These are phyloP conservation scores for Montifringilla adamsi DNA, from an alignment of 2,113 vertebrate genomes.

Conservation along the genomic window DNA sequence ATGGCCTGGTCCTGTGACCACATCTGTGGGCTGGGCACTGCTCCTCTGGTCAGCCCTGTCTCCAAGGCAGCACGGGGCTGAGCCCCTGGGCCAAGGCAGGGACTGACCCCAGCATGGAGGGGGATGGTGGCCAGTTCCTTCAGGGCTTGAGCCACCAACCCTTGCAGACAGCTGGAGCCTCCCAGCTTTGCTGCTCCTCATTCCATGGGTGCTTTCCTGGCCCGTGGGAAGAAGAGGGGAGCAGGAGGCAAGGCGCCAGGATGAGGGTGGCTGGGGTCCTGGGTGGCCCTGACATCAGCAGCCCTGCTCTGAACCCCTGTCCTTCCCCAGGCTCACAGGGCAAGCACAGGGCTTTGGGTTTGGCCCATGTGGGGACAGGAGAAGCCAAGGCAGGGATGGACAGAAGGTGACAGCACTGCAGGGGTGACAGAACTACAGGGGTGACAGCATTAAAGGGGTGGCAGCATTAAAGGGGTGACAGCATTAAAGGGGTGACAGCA, in stretches of 20 bases:
- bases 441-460: background rate
- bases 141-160: background rate
- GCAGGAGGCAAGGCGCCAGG: rapidly evolving
- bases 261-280: background rate
- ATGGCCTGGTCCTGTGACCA: no score
- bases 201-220: no score
- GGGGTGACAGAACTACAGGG: background rate
- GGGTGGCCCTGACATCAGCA: background rate
- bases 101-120: background rate
- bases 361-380: rapidly evolving
- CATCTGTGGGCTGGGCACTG: rapidly evolving
- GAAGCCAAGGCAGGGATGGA: background rate
- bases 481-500: background rate
- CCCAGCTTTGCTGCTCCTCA: background rate
- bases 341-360: no score
- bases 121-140: background rate
- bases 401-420: background rate
- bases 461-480: no score
- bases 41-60: background rate
- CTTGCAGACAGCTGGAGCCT: background rate
- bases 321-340: background rate
- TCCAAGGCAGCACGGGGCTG: rapidly evolving
- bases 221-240: background rate
- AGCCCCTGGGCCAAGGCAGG: background rate
- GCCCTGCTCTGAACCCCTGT: background rate